Percentiles rank a stretch among this genome's conserved stretches.
Conservation (phyloP, 2,113 vertebrate genomes). For the Nyctereutes procyonoides region DNA sequence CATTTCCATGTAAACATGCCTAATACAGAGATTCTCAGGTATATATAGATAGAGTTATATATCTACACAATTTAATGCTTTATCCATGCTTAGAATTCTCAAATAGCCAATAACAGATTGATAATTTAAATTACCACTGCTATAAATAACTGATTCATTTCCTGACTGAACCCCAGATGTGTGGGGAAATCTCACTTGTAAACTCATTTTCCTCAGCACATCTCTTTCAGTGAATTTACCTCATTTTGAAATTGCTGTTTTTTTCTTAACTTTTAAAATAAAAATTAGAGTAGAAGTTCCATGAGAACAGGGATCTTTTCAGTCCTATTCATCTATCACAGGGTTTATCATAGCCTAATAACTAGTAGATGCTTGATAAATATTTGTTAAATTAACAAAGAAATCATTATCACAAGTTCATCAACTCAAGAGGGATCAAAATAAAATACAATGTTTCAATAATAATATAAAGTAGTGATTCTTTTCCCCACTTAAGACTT, state of each 20-base stretch:
- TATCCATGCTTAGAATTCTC: not conserved
- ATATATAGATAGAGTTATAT: not conserved
- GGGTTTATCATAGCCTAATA: not conserved
- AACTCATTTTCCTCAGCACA: not conserved
- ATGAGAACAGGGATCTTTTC: not conserved
- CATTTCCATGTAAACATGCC: constrained; percentile 16
- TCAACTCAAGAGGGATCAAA: not conserved
- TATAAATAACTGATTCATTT: not conserved
- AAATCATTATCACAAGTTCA: not conserved
- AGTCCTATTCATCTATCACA: not conserved
- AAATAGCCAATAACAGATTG: not conserved
- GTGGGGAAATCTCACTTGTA: not conserved
- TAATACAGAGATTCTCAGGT: not conserved
- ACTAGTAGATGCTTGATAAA: not conserved
- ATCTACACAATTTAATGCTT: not conserved
- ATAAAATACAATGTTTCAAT: not conserved
- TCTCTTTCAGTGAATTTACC: not conserved
- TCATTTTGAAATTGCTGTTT: not conserved
- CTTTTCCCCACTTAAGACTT: not conserved
- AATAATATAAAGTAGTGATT: not conserved
- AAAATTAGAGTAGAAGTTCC: not conserved
- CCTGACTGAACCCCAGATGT: not conserved
- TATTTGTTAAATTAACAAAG: not conserved
- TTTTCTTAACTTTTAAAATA: not conserved
- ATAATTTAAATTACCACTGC: constrained; percentile 33